These are phyloP conservation scores for Helicoverpa assulta DNA, from an alignment of 2,888 invertebrate species.

Conservation along the genomic window DNA sequence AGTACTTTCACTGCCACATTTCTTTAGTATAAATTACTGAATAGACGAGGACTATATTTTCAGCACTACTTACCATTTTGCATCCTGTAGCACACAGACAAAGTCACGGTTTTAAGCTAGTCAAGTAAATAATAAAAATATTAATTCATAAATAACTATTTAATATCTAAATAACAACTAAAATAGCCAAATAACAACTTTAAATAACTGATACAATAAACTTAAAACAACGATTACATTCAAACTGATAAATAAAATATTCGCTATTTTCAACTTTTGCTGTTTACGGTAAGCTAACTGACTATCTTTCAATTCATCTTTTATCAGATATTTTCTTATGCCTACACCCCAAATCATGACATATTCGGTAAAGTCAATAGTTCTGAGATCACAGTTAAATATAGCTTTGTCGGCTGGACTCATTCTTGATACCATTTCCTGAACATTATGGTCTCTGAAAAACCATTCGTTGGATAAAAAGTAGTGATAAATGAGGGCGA, in stretches of 20 bases:
- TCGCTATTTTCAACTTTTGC: constrained; percentile 21
- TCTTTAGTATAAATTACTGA: too few species aligned
- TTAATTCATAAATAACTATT: not conserved
- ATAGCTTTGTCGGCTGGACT: constrained; percentile 26
- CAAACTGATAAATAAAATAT: constrained; percentile 32
- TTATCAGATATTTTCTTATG: constrained; percentile 25
- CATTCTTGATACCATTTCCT: constrained; percentile 40
- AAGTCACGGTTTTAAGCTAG: too few species aligned
- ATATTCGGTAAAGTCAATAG: constrained; percentile 21
- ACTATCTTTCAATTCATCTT: constrained; percentile 28
- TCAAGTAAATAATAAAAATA: not conserved
- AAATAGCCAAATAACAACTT: constrained; percentile 15
- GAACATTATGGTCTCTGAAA: constrained; percentile 37
- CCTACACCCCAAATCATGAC: constrained; percentile 23
- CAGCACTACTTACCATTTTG: too few species aligned
- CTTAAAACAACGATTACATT: constrained; percentile 26
- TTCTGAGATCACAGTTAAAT: constrained; percentile 39
- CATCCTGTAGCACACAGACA: too few species aligned
- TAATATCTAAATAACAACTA: not conserved
- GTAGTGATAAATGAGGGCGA: constrained; percentile 20
- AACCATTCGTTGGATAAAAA: constrained; percentile 34
- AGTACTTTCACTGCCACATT: too few species aligned
- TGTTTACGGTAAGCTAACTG: constrained; percentile 1
- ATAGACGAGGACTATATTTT: too few species aligned
- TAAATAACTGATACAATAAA: constrained; percentile 21